phyloP scores from a whole-genome alignment of 2,113 vertebrate species.

The Sminthopsis crassicaudata region DNA sequence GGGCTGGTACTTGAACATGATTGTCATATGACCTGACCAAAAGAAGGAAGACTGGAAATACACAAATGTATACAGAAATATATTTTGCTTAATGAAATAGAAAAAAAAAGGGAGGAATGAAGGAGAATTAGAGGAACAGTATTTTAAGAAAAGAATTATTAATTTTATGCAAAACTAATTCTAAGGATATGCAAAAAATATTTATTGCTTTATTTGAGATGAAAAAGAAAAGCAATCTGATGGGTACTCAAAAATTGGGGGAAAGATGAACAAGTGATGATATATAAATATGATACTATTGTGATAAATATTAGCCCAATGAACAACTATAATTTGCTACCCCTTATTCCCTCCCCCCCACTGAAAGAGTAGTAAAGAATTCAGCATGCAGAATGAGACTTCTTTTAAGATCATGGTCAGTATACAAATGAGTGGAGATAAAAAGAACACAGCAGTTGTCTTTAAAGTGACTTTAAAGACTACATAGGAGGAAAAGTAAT shows the following conservation, averaged over 20 bases:
- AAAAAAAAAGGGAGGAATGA: not conserved
- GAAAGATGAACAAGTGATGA: not conserved
- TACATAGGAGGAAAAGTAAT: conserved; percentile 70
- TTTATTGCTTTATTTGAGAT: not conserved
- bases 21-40: not conserved
- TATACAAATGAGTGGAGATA: conserved; percentile 77
- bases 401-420: not conserved
- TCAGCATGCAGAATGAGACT: not conserved
- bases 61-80: not conserved
- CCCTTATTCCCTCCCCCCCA: too few species aligned
- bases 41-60: not conserved
- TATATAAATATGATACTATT: not conserved
- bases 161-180: not conserved
- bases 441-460: conserved; percentile 76
- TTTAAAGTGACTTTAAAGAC: conserved; percentile 73
- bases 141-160: not conserved
- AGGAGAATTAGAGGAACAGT: not conserved
- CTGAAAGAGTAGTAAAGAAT: not conserved
- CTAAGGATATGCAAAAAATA: not conserved
- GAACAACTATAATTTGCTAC: not conserved
- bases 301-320: not conserved
- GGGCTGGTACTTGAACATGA: not conserved
- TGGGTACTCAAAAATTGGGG: not conserved
- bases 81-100: not conserved
- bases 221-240: not conserved